phyloP scores from a whole-genome alignment of 2,888 invertebrate genomes.

The Polylopha cassiicola region DNA sequence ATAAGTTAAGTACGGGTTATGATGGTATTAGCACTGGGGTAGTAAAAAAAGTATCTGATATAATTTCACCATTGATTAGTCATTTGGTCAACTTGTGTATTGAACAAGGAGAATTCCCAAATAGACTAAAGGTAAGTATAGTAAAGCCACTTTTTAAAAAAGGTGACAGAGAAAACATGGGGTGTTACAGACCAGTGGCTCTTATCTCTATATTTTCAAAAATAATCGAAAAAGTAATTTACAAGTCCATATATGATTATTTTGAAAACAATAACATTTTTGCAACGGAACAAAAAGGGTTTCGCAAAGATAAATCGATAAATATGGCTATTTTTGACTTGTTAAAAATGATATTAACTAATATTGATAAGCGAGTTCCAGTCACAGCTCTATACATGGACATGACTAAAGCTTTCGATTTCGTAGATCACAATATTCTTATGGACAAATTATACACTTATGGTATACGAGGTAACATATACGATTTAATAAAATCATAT shows the following conservation, averaged over 20 bases:
- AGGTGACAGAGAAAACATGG: no score
- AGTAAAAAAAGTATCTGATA: constrained; percentile 5
- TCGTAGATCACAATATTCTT: background rate
- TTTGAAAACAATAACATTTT: constrained; percentile 6
- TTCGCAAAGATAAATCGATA: constrained; percentile 6
- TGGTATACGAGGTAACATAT: background rate
- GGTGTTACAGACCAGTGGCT: no score
- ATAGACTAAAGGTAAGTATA: no score
- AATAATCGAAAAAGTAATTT: no score
- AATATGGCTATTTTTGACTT: constrained; percentile 1
- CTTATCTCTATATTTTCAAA: no score
- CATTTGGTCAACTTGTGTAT: constrained; percentile 7
- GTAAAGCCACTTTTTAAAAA: no score
- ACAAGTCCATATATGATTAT: constrained; percentile 7
- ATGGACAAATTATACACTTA: background rate
- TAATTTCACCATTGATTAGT: constrained; percentile 2
- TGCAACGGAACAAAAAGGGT: constrained; percentile 6
- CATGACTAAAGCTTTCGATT: background rate
- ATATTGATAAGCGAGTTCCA: background rate
- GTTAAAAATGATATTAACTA: background rate
- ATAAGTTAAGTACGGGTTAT: constrained; percentile 1
- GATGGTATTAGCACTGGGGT: constrained; percentile 3
- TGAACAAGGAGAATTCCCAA: background rate
- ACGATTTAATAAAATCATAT: background rate
- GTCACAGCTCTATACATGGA: background rate